These are phyloP conservation scores for Autographa pulchrina DNA, from an alignment of 2,888 invertebrate species.

Conservation along the genomic window DNA sequence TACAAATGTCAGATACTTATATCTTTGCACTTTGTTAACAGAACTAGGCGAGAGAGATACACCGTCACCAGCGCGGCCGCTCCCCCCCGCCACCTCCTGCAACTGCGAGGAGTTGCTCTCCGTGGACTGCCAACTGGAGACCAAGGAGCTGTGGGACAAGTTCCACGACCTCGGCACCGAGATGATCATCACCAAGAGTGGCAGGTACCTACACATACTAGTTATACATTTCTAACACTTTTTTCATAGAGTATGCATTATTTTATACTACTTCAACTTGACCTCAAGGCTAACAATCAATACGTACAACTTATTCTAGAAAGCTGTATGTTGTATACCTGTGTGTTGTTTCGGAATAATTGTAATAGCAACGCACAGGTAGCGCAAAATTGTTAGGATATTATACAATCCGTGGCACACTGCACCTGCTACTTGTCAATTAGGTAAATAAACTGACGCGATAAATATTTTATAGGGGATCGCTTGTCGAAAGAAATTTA, in stretches of 20 bases:
- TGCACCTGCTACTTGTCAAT: slow-evolving; percentile 1
- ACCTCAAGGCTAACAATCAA: too few relatives aligned
- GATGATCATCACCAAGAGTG: slow-evolving; percentile 99
- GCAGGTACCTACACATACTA: slow-evolving; percentile 91
- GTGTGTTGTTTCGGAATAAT: too few relatives aligned
- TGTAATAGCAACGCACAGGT: not conserved
- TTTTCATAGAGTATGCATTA: too few relatives aligned
- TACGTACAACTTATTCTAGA: too few relatives aligned
- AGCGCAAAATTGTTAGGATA: not conserved
- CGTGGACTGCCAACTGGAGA: slow-evolving; percentile 97
- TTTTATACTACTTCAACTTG: too few relatives aligned
- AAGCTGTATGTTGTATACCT: too few relatives aligned
- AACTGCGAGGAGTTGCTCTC: slow-evolving; percentile 95
- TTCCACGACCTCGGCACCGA: slow-evolving; percentile 98
- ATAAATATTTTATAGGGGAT: not conserved
- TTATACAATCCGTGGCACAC: not conserved
- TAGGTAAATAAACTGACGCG: not conserved
- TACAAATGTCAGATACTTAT: not conserved
- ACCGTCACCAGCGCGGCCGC: slow-evolving; percentile 83
- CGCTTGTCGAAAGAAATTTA: not conserved
- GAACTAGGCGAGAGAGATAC: slow-evolving; percentile 87
- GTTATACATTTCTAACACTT: not conserved
- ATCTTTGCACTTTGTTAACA: slow-evolving; percentile 56
- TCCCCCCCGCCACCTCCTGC: slow-evolving; percentile 90
- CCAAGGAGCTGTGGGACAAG: slow-evolving; percentile 99